These are phyloP conservation scores for Empidonax alnorum DNA, from an alignment of 2,113 vertebrate genomes.

Conservation along the genomic window DNA sequence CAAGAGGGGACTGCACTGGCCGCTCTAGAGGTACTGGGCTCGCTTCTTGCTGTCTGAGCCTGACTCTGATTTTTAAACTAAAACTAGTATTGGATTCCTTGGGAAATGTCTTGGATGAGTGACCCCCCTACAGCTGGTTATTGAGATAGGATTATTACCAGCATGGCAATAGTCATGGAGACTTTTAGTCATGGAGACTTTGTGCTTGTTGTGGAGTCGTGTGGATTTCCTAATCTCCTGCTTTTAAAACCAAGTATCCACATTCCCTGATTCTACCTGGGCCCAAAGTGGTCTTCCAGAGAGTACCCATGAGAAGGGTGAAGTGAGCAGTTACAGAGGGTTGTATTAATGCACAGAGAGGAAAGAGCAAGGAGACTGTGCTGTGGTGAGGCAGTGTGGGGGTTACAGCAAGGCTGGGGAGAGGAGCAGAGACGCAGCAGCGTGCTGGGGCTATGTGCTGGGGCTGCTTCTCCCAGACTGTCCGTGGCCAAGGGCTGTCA, in stretches of 20 bases:
- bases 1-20: background rate
- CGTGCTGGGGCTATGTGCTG: fast-evolving
- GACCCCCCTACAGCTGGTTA: background rate
- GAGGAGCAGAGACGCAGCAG: background rate
- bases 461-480: background rate
- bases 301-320: background rate
- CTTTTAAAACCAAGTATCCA: background rate
- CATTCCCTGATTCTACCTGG: background rate
- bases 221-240: background rate
- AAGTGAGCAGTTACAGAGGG: background rate
- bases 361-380: background rate
- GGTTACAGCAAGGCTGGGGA: background rate
- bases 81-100: background rate
- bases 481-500: background rate
- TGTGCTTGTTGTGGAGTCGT: background rate
- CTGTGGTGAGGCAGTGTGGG: background rate
- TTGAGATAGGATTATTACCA: background rate
- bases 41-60: background rate
- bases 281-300: background rate
- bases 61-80: background rate
- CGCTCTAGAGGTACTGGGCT: background rate
- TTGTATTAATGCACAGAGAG: background rate
- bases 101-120: background rate
- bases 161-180: background rate
- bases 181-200: background rate